A percentile compares a stretch with the other conserved stretches of the same genome.
Conservation (phyloP, 2,888 invertebrate genomes). For the Anodontia alba region DNA sequence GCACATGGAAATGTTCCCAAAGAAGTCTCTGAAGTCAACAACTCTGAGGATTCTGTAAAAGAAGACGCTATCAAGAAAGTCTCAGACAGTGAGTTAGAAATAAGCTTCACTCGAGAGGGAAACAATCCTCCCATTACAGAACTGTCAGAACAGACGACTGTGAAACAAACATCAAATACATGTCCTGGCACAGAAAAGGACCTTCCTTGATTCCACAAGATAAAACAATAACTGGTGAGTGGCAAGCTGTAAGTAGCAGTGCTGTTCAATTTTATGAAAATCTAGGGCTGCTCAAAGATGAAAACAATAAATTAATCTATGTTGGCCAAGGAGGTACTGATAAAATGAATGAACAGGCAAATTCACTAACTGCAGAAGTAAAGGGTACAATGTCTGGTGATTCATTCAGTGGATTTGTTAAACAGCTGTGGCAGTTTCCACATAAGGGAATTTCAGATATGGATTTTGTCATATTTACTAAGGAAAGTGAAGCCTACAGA, state of each 20-base stretch:
- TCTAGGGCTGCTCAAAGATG: background rate
- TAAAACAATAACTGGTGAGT: background rate
- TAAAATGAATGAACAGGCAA: background rate
- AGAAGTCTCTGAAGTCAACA: no score
- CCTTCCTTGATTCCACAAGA: no score
- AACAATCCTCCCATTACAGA: no score
- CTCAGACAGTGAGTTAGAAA: background rate
- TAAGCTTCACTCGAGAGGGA: no score
- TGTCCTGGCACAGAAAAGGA: background rate
- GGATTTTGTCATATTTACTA: slow-evolving; percentile 49
- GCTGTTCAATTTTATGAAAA: slow-evolving; percentile 1
- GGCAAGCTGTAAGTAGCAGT: background rate
- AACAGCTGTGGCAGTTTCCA: slow-evolving; percentile 53
- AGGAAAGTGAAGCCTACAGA: slow-evolving; percentile 55
- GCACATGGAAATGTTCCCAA: no score
- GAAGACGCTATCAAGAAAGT: background rate
- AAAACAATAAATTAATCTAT: slow-evolving; percentile 1
- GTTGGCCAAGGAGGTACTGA: background rate
- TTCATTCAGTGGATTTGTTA: slow-evolving; percentile 16
- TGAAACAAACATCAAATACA: background rate
- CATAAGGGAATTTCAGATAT: slow-evolving; percentile 45
- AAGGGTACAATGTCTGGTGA: background rate
- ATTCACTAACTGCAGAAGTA: background rate
- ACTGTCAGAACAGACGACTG: background rate
- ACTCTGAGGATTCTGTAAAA: no score